Evolutionary conservation across 2,888 invertebrate species (phyloP), one percentile per base, ranked within the genome.

Genomic region (Trileptium ribeirensis): DNA sequence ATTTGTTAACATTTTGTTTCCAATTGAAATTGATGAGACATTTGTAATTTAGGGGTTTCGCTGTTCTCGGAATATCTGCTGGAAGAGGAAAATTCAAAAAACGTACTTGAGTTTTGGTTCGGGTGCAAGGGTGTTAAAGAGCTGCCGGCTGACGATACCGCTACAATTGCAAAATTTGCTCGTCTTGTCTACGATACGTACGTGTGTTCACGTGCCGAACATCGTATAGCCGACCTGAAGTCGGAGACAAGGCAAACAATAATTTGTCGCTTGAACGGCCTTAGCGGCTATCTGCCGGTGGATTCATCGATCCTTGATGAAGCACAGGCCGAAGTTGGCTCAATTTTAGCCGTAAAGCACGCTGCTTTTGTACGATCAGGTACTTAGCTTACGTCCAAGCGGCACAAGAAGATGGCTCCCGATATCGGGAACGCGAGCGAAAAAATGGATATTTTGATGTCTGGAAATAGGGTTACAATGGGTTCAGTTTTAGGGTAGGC

Each of bases 71-170:
- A 51, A 51, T 51, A 51, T 51, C 51, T 51, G 8, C 8, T 51
- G 8, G 51, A 51, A 15, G 51, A 51, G 24, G 51, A 51, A 51
- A 24, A 24, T 24, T 15, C 77, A 8, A 75, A 75, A 51, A 8
- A 31, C n/a, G 29, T 78, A n/a, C 80, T 80, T 1, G 51, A 36
- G 3, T 80, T 80, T 80, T 80, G 80, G 80, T 80, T 74, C 40
- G 80, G 36, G n/a, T 80, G 75, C 80, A 36, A 78, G 38, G 80
- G 74, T 3, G 34, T 78, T 2, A 78, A 67, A 67, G 67, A 75
- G 70, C n/a, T n/a, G n/a, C n/a, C n/a, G n/a, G n/a, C n/a, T n/a
- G n/a, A n/a, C n/a, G n/a, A n/a, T n/a, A n/a, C n/a, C n/a, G n/a
- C n/a, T n/a, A 51, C 31, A 29, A 2, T 31, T 2, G 8, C 33